Base-by-base conservation (phyloP, 2,888 invertebrate genomes). In the Xestia sexstrigata region DNA sequence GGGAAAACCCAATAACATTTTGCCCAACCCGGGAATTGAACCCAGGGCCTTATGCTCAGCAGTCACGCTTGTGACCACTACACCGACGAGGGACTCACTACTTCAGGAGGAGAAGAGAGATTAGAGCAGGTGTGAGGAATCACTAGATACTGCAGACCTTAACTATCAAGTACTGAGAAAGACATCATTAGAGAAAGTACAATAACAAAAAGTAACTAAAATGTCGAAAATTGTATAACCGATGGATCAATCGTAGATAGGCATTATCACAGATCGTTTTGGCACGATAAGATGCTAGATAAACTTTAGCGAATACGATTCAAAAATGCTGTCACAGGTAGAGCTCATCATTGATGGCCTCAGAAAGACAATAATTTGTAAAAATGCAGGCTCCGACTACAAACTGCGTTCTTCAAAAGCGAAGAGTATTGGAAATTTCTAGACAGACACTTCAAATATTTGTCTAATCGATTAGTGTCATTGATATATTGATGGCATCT, bases 401-500 rank as follows among this genome's bases (percentile, higher is more conserved):
- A 13, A 58, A 76, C 66, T 60, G 35, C 66, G 47, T 67, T 70
- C 45, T 55, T 47, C 3, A 4, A 15, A 69, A 75, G 8, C 17
- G 23, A 11, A 35, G 13, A 26, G 15, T 67, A 69, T 55, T 60
- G n/a, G 35, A 58, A 62, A 62, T 52, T 62, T 47, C 49, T n/a
- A 55, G 30, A 66, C 35, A 69, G n/a, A 26, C 13, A 62, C 8
- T 71, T 26, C 23, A 55, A 69, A 75, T 42, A 60, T 75, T 39
- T 39, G 45, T 69, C 35, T 39, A 35, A 70, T 26, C 62, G 42
- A 63, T 63, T 63, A 63, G 11, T 78, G 70, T 60, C 52, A 13
- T 26, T 42, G 42, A 73, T 62, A 69, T 69, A 77, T 62, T 67
- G 65, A 76, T 66, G 65, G 52, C 62, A 79, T 84, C 73, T 66